Evolutionary conservation across 2,888 invertebrate genomes (phyloP), one percentile per base, ranked within the genome.

Genomic region (Phortica okadai): DNA sequence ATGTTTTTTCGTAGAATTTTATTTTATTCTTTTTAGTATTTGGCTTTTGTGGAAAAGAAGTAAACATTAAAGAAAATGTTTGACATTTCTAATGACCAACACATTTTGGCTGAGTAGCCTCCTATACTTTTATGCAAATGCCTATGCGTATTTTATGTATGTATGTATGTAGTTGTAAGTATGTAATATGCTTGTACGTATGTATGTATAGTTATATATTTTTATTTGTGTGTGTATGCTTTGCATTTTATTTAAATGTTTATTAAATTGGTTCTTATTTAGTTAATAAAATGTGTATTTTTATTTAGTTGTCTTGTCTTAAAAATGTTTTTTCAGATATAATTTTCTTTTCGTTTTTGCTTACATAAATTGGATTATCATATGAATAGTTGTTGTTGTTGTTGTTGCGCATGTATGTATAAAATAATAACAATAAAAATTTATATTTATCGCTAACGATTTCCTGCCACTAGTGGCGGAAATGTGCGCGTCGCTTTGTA

Each of bases 381-480:
- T 72, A 72, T 25, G 70, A 56, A 72, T 72, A 72, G 70, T 72
- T 75, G 54, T 64, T 64, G 33, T 66, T 33, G 50, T 74, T 66
- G 54, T 75, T 75, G 59, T 74, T 67, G 74, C 69, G 42, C n/a
- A 50, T 74, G 33, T 74, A 25, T 62, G 25, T 85, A 88, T 83
- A 76, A 74, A 78, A 83, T 80, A 84, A 85, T 83, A 85, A 88
- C 84, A 86, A 87, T 88, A 88, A 88, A 88, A 88, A 86, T 88
- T 88, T 86, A 88, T 88, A 84, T 88, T 88, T 88, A 88, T 88
- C 84, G 88, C 79, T 84, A 82, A 88, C 86, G 88, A 83, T 88
- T 86, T 88, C 84, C 84, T 80, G 25, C 25, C 62, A 78, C 67
- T 67, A 44, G 82, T 74, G 81, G 80, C 76, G 81, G 79, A 79